Conservation (phyloP, 2,797 vertebrate genomes). For the Pyrocephalus nanus region DNA sequence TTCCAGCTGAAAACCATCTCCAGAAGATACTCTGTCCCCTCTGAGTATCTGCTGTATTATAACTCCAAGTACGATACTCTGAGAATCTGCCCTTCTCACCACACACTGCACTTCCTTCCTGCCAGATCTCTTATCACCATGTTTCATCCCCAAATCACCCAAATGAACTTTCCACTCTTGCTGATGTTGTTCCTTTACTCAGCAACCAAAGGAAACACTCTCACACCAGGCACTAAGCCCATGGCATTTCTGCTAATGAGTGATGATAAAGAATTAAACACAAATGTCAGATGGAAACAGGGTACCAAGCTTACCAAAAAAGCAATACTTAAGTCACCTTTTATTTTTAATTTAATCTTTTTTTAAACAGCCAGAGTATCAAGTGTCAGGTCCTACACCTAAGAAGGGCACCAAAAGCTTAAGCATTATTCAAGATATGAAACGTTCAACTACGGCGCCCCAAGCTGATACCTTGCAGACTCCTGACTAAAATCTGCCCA, state of each 20-base stretch:
- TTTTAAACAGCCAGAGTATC: background rate
- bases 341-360: background rate
- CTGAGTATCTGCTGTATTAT: background rate
- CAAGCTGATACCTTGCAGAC: background rate
- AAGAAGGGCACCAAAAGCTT: background rate
- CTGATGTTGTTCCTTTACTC: background rate
- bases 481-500: background rate
- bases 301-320: background rate
- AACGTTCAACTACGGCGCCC: background rate
- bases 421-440: background rate
- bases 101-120: background rate
- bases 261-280: background rate
- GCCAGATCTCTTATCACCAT: background rate
- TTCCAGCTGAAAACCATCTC: background rate
- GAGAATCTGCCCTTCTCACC: background rate
- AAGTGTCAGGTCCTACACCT: background rate
- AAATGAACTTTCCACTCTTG: background rate
- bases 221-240: background rate
- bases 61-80: background rate
- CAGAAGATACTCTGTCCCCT: background rate
- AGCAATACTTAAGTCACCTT: background rate
- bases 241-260: background rate
- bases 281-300: background rate
- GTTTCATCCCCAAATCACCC: background rate
- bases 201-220: background rate